Conservation (phyloP, 1,140 invertebrate species). For the Cecropterus lyciades region DNA sequence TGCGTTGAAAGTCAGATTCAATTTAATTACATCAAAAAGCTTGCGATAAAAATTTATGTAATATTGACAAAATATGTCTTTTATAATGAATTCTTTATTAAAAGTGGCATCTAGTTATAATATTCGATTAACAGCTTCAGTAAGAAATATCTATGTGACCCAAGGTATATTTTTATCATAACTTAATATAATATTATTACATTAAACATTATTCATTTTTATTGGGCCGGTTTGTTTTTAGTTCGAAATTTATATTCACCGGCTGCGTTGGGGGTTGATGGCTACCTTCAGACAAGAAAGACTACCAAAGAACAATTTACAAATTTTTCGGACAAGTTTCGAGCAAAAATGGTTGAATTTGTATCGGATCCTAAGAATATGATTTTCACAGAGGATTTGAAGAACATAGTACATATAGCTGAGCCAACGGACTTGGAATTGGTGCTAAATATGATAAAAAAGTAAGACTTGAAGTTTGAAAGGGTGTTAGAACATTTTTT, state of each 20-base stretch:
- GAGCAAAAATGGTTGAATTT: conserved; percentile 88
- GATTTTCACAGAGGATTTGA: conserved; percentile 94
- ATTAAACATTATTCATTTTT: too few species aligned
- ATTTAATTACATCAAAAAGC: too few species aligned
- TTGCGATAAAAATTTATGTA: not conserved
- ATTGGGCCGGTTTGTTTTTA: conserved; percentile 45
- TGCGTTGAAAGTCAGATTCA: not conserved
- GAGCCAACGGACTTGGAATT: conserved; percentile 87
- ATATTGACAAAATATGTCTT: conserved; percentile 49
- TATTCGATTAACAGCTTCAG: conserved; percentile 46
- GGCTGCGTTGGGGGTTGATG: conserved; percentile 85
- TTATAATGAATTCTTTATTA: conserved; percentile 54
- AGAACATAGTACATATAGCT: conserved; percentile 90
- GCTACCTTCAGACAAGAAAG: conserved; percentile 84
- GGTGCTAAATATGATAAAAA: conserved; percentile 88
- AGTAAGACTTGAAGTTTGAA: conserved; percentile 86
- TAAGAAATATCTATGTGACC: conserved; percentile 52
- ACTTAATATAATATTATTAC: not conserved
- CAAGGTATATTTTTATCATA: conserved; percentile 38
- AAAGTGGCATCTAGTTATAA: conserved; percentile 46
- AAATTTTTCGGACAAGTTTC: conserved; percentile 87
- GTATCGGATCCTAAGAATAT: conserved; percentile 84
- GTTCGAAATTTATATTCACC: conserved; percentile 82
- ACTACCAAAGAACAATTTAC: conserved; percentile 83
- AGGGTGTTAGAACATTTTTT: too few species aligned